Evolutionary conservation across 2,888 invertebrate species (phyloP), one percentile per base, ranked within the genome.

Genomic region (Eretmocerus hayati): DNA sequence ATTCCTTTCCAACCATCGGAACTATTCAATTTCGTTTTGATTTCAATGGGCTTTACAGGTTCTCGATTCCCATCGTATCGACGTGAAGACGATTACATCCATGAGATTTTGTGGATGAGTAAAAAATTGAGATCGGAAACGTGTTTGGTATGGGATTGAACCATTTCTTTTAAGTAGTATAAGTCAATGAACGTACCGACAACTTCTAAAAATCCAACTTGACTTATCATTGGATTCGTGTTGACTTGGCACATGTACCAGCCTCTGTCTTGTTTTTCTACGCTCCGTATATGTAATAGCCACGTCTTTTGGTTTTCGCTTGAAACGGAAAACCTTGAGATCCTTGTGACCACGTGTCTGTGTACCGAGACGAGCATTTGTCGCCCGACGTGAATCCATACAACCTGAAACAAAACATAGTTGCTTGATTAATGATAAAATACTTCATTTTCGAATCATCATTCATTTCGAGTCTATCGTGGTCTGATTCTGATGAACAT

Each of bases 351-450:
- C 59, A 93, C 89, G 74, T 91, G 91, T 22, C 88, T 84, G 74
- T 93, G 91, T 67, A 93, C 89, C 36, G 92, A 91, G 57, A 93
- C 77, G 65, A 93, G 87, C 88, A 92, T 91, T 76, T 92, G 90
- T 42, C 91, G 82, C 73, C 92, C 91, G 66, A 93, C 90, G 75
- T 92, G 91, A 63, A 92, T 87, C 92, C 92, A 93, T 55, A 92
- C 92, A 63, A 93, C 90, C 92, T 93, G 73, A 20, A 64, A 66
- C 16, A 48, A 22, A 19, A 16, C 38, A 11, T 9, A 26, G 11
- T 26, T 26, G 26, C 6, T 9, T 11, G 26, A 26, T 26, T 26
- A 26, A 11, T 9, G n/a, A n/a, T n/a, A n/a, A n/a, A n/a, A n/a
- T n/a, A n/a, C n/a, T n/a, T n/a, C n/a, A n/a, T n/a, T n/a, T n/a